Evolutionary conservation across 2,797 vertebrate species (phyloP).

Genomic region (Remorina albescens): DNA sequence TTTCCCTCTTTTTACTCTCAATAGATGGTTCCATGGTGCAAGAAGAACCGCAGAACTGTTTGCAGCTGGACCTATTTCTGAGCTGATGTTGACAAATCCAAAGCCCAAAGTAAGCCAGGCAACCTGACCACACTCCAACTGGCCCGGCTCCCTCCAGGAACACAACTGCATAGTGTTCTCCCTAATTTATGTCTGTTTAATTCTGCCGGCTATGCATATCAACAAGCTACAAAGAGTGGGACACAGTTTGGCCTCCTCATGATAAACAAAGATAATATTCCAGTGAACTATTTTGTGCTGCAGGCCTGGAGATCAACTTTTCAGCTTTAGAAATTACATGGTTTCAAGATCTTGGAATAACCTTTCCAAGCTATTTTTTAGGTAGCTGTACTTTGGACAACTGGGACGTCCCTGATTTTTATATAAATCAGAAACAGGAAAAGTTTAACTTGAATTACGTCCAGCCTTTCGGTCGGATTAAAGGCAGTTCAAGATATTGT

Average conservation of each 20-base stretch:
- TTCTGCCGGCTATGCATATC: slow-evolving; percentile 75
- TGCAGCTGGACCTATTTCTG: slow-evolving; percentile 84
- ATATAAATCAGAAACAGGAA: slow-evolving; percentile 19
- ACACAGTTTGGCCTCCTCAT: slow-evolving; percentile 61
- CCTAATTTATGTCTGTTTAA: slow-evolving; percentile 73
- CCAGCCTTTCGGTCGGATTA: slow-evolving; percentile 33
- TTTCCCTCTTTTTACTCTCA: slow-evolving; percentile 55
- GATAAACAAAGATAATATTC: slow-evolving; percentile 70
- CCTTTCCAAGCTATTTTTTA: slow-evolving; percentile 27
- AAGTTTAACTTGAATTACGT: slow-evolving; percentile 12
- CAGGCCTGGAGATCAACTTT: slow-evolving; percentile 36
- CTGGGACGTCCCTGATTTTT: slow-evolving; percentile 27
- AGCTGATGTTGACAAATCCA: slow-evolving; percentile 78
- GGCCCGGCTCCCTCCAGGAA: slow-evolving; percentile 73
- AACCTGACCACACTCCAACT: slow-evolving; percentile 75
- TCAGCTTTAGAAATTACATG: slow-evolving; percentile 46
- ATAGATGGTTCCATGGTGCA: slow-evolving; percentile 74
- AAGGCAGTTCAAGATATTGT: slow-evolving; percentile 20
- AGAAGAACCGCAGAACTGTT: slow-evolving; percentile 79
- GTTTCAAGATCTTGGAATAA: slow-evolving; percentile 54
- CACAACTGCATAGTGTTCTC: slow-evolving; percentile 78
- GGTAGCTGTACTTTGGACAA: slow-evolving; percentile 27
- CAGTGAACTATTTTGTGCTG: slow-evolving; percentile 50
- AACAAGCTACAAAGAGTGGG: slow-evolving; percentile 64
- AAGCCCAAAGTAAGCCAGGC: slow-evolving; percentile 76